Base-by-base conservation (phyloP, 1,140 invertebrate species). In the Amyelois transitella region DNA sequence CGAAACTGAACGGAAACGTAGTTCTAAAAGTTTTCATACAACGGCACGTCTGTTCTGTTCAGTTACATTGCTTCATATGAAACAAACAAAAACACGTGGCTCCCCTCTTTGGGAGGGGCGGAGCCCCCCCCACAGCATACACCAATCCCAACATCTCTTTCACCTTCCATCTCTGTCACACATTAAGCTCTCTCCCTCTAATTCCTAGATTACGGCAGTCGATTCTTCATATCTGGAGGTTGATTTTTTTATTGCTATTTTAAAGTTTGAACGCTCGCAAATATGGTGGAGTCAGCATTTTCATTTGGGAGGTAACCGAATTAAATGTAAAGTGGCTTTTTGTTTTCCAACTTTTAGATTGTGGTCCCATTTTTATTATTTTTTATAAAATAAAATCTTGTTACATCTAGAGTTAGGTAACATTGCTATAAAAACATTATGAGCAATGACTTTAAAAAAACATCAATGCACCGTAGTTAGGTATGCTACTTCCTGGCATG, bases 71-170 rank as follows among this genome's bases (percentile, higher is more conserved):
- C 67, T 60, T 76, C 64, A 56, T 82, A 65, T 79, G 71, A 64
- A 45, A 52, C 56, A 64, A 65, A 72, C 73, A 79, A 82, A 81
- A 79, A 80, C 76, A 77, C 72, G 76, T 75, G 74, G 66, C 50
- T 32, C 54, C 50, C 68, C 57, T 54, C 53, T 54, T 45, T 48
- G 48, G 24, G 53, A 51, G 58, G 64, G 81, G 80, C 68, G 79
- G 69, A 49, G 68, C 60, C 51, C 47, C n/a, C 51, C 1, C 5
- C 12, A 20, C 19, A 18, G 12, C 18, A 24, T 19, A 19, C 8
- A 47, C 77, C 73, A 78, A 82, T 75, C 44, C 58, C 10, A 48
- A 6, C 6, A 1, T 7, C 0, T 4, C 0, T 47, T 38, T 38
- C 6, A 60, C 61, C 43, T 19, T 32, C 48, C 21, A 0, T 82